phyloP scores from a whole-genome alignment of 2,113 vertebrate genomes.

The Argyrosomus japonicus region DNA sequence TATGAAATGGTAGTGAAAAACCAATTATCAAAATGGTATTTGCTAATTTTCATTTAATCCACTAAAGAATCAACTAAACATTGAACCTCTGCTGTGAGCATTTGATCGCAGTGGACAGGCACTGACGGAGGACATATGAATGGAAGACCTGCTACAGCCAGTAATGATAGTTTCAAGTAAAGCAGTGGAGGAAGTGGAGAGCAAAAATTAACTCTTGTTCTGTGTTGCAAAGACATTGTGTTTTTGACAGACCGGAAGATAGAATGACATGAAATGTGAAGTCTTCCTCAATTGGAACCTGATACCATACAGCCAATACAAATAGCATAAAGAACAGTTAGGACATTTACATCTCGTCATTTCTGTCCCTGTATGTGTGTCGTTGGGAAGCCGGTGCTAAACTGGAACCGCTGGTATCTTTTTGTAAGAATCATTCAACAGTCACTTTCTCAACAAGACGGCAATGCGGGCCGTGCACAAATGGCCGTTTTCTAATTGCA shows the following conservation, averaged over 20 bases:
- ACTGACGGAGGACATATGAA: neutral
- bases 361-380: too few species aligned
- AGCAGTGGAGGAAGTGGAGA: neutral
- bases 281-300: neutral
- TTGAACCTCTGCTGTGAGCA: neutral
- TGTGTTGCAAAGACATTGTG: neutral
- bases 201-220: neutral
- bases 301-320: neutral
- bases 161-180: neutral
- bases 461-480: constrained; percentile 1
- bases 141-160: neutral
- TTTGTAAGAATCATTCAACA: neutral
- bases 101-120: neutral
- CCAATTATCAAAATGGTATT: too few species aligned
- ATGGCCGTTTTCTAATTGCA: neutral
- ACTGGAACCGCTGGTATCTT: constrained; percentile 2
- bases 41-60: too few species aligned
- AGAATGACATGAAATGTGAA: neutral
- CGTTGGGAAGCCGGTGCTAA: neutral
- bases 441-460: neutral
- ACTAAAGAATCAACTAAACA: neutral
- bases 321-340: neutral
- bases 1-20: too few species aligned
- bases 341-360: neutral
- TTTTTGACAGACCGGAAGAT: neutral